Evolutionary conservation across 2,797 vertebrate genomes (phyloP), one percentile per base, ranked within the genome.

Genomic region (Jordanella pulchra): DNA sequence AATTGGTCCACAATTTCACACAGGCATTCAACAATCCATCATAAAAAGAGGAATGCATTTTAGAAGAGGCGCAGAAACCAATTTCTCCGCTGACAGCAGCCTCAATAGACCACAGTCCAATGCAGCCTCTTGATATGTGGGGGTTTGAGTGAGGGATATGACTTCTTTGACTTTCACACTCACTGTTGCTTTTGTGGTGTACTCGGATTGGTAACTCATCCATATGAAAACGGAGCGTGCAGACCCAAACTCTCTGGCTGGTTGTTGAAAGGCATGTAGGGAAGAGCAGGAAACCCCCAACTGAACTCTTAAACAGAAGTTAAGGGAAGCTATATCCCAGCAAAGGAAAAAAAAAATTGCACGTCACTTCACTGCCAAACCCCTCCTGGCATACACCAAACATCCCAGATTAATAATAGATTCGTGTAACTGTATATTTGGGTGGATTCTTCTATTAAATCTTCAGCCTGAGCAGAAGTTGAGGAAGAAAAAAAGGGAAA

Each of bases 41-140:
- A 85, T 86, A 72, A 80, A 39, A 80, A 73, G 80, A 84, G 81
- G 86, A 86, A 89, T 85, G 79, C 68, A 79, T 87, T 83, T 82
- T 73, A 80, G 84, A 87, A 67, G 75, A 87, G 76, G 79, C 81
- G 61, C 68, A 48, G 80, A 82, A 83, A 87, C 61, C 84, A 86
- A 85, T 83, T 83, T 83, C 78, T 83, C 53, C 39, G 3, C 51
- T 79, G 84, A 87, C 86, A 81, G 83, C 73, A 15, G 74, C 84
- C 76, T 83, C 78, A 73, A 67, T 84, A 72, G 76, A 85, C 69
- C 84, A 89, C 80, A 87, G 84, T 86, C 84, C 75, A 84, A 68
- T 72, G 81, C 76, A 82, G 61, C 53, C 42, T 56, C 39, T 28
- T 79, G 76, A 83, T 74, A 35, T 39, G 68, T 75, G 65, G 73